These are phyloP conservation scores for Bombus soroeensis DNA, from an alignment of 1,140 invertebrate species.

Conservation along the genomic window DNA sequence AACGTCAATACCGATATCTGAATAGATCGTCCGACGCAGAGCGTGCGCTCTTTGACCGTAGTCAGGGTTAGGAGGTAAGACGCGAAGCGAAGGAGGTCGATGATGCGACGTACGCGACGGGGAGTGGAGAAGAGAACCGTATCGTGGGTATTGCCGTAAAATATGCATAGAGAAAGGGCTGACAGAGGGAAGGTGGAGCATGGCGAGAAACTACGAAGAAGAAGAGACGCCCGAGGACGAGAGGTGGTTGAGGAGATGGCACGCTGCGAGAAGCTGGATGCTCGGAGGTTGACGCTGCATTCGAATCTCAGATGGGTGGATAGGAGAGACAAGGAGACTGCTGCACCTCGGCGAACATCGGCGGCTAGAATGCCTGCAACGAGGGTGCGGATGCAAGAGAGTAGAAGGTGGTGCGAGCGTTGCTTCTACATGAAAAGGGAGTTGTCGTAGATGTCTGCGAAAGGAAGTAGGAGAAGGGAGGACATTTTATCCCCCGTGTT, in stretches of 20 bases:
- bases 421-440: conserved; percentile 24
- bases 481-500: conserved; percentile 50
- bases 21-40: not conserved
- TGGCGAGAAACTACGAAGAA: conserved; percentile 34
- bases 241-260: not conserved
- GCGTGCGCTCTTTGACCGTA: conserved; percentile 10
- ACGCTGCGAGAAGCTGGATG: too few relatives aligned
- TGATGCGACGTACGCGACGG: conserved; percentile 58
- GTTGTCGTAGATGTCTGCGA: conserved; percentile 36
- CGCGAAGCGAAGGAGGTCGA: conserved; percentile 52
- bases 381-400: conserved; percentile 34
- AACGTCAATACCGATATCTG: conserved; percentile 16
- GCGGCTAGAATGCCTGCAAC: conserved; percentile 59
- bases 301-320: conserved; percentile 60
- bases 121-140: conserved; percentile 44
- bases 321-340: conserved; percentile 53
- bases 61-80: conserved; percentile 44
- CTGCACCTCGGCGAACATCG: conserved; percentile 56
- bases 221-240: not conserved
- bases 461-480: conserved; percentile 1
- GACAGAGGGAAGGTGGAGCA: conserved; percentile 8
- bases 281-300: conserved; percentile 36
- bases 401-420: conserved; percentile 11
- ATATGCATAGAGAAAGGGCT: conserved; percentile 73
- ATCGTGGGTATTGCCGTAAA: conserved; percentile 71